Evolutionary conservation across 2,113 vertebrate genomes (phyloP).

Genomic region (Colistium nudipinnis): DNA sequence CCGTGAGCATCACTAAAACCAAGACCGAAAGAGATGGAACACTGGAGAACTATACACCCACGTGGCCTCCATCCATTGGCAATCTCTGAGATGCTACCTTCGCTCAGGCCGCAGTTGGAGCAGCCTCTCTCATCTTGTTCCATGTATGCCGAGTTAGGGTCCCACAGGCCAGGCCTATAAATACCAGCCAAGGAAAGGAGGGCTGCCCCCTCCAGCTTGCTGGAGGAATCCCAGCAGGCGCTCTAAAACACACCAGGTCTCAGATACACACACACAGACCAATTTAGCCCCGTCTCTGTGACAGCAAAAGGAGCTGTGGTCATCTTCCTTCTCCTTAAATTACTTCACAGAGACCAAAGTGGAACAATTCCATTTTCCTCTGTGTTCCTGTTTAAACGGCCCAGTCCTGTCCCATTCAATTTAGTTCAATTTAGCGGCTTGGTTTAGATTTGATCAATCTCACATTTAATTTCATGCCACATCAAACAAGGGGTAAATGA

Average conservation of each 20-base stretch:
- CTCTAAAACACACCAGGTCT: conserved; percentile 62
- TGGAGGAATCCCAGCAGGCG: conserved; percentile 69
- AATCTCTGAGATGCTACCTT: conserved; percentile 54
- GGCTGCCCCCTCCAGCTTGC: conserved; percentile 68
- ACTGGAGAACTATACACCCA: conserved; percentile 50
- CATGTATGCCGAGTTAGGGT: conserved; percentile 65
- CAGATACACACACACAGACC: conserved; percentile 51
- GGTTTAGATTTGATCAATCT: background rate
- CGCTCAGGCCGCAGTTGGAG: conserved; percentile 37
- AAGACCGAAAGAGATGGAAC: conserved; percentile 18
- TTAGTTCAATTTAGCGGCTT: background rate
- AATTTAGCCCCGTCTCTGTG: conserved; percentile 67
- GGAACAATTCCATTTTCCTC: background rate
- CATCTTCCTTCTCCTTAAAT: conserved; percentile 36
- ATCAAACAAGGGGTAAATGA: conserved; percentile 3
- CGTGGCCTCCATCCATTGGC: conserved; percentile 46
- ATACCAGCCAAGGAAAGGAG: conserved; percentile 71
- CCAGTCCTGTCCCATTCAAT: background rate
- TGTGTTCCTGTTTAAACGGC: background rate
- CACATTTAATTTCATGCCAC: background rate
- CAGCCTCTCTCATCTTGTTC: conserved; percentile 53
- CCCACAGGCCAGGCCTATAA: conserved; percentile 70
- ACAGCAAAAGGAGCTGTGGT: conserved; percentile 50
- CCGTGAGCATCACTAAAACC: background rate
- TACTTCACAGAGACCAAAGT: conserved; percentile 15